Conservation (phyloP, 2,888 invertebrate species). For the Dione juno region DNA sequence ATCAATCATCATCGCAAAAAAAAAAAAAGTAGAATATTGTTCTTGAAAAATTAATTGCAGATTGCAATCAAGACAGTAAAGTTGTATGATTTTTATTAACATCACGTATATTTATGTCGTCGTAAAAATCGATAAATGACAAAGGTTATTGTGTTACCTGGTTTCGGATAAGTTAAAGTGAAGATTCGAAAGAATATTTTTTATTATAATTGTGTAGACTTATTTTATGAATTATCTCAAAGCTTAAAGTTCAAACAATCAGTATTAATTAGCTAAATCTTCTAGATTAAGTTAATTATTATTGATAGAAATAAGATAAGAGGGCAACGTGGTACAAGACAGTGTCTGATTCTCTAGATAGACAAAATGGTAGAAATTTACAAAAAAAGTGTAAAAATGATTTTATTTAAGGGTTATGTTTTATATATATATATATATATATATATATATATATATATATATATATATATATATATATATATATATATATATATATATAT, state of each 20-base stretch:
- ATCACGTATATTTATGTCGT: slow-evolving; percentile 38
- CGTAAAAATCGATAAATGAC: slow-evolving; percentile 34
- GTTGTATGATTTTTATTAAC: slow-evolving; percentile 39
- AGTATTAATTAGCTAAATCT: no score
- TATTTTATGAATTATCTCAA: not conserved
- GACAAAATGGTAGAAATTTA: no score
- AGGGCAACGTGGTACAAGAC: no score
- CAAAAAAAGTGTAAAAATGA: no score
- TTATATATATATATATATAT: no score
- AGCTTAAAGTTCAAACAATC: not conserved
- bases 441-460: no score
- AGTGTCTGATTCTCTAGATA: no score
- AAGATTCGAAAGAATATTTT: not conserved
- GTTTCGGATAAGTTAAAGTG: slow-evolving; percentile 5
- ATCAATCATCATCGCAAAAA: not conserved
- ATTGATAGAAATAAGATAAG: not conserved
- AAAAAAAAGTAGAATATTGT: not conserved
- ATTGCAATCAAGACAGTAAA: slow-evolving; percentile 34
- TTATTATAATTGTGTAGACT: not conserved
- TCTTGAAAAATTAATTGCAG: slow-evolving; percentile 27
- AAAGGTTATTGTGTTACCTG: slow-evolving; percentile 23
- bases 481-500: no score
- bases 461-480: no score
- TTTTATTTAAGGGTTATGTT: no score
- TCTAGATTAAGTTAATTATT: not conserved